A percentile compares a stretch with the other conserved stretches of the same genome.
Conservation (phyloP, 2,113 vertebrate species). For the Boulengerochromis microlepis region DNA sequence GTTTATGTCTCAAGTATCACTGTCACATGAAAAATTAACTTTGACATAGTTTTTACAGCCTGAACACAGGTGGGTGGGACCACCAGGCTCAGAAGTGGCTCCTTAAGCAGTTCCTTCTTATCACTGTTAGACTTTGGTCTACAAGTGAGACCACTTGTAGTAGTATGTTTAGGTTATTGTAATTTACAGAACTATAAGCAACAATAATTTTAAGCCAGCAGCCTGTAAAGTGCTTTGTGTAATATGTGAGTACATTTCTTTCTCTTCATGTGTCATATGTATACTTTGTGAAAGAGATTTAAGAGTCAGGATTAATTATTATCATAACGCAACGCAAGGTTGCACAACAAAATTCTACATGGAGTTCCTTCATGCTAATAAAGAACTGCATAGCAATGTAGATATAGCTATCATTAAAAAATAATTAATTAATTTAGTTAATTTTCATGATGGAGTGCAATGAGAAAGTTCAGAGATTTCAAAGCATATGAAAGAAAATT, state of each 20-base stretch:
- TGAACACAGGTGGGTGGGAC: conserved; percentile 15
- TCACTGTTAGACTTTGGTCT: conserved; percentile 30
- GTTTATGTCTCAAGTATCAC: not conserved
- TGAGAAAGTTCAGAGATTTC: not conserved
- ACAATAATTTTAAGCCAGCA: not conserved
- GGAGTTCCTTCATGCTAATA: not conserved
- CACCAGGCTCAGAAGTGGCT: not conserved
- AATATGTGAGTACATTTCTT: not conserved
- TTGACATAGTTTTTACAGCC: conserved; percentile 2
- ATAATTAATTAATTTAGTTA: not conserved
- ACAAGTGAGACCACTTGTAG: conserved; percentile 15
- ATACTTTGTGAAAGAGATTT: not conserved
- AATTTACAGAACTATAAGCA: not conserved
- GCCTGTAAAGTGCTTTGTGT: not conserved
- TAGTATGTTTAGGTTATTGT: not conserved
- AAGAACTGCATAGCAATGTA: not conserved
- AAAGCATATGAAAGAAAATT: not conserved
- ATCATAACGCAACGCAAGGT: not conserved
- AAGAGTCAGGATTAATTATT: not conserved
- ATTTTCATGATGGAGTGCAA: not conserved
- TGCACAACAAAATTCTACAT: not conserved
- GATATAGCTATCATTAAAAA: not conserved
- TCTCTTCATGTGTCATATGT: not conserved
- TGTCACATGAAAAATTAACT: conserved; percentile 11
- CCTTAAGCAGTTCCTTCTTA: not conserved